Conservation (phyloP, 2,888 invertebrate species). For the Eupeodes luniger region DNA sequence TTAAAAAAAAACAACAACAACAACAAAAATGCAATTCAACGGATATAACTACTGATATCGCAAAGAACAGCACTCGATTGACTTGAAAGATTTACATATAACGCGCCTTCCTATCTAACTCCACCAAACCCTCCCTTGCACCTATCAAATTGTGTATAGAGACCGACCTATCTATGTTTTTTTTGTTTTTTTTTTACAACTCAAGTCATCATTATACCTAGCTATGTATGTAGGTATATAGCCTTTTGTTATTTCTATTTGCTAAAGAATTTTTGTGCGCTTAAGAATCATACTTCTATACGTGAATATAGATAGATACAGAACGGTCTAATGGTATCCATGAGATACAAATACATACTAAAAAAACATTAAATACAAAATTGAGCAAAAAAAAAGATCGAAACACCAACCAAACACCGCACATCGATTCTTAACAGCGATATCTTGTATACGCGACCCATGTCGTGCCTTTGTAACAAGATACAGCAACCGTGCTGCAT, state of each 20-base stretch:
- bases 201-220: no score
- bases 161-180: no score
- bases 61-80: conserved; percentile 61
- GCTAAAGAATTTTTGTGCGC: conserved; percentile 58
- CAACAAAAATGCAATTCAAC: conserved; percentile 7
- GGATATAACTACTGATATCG: conserved; percentile 71
- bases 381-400: conserved; percentile 37
- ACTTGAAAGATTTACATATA: conserved; percentile 75
- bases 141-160: no score
- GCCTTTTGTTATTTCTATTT: conserved; percentile 58
- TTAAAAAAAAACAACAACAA: conserved; percentile 26
- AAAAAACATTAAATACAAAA: conserved; percentile 6
- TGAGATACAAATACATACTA: conserved; percentile 28
- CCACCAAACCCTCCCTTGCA: neutral
- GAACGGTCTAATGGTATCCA: conserved; percentile 44
- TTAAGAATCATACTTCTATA: conserved; percentile 44
- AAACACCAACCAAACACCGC: conserved; percentile 61
- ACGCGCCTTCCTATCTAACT: conserved; percentile 60
- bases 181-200: no score
- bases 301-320: neutral
- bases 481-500: conserved; percentile 69
- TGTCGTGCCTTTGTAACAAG: conserved; percentile 76
- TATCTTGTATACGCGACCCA: conserved; percentile 75
- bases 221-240: neutral
- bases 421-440: conserved; percentile 75